Conservation (phyloP, 2,113 vertebrate genomes). For the Cinclus cinclus region DNA sequence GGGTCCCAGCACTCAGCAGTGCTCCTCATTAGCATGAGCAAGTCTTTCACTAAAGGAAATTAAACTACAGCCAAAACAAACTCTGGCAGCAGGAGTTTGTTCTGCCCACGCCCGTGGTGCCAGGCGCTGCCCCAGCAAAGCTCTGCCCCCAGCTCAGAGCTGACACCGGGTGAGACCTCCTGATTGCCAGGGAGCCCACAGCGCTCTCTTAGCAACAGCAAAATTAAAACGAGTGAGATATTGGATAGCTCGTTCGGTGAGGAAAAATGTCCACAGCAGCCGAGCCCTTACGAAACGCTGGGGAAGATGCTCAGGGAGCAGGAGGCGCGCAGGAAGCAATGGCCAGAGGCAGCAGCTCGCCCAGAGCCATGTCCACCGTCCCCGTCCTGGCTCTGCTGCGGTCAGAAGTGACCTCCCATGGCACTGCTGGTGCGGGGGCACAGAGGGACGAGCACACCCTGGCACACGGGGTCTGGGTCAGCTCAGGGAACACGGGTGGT, state of each 20-base stretch:
- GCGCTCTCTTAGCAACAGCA: rapidly evolving
- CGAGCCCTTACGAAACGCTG: rapidly evolving
- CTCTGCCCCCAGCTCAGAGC: not conserved
- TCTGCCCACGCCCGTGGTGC: not conserved
- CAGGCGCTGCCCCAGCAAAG: not conserved
- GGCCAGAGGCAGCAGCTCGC: rapidly evolving
- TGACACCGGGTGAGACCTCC: not conserved
- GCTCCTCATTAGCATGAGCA: not conserved
- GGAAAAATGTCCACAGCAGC: too few species aligned
- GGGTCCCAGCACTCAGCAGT: not conserved
- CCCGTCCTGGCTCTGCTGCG: rapidly evolving
- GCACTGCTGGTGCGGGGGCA: not conserved
- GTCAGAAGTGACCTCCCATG: rapidly evolving
- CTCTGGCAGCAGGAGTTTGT: not conserved
- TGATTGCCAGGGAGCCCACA: rapidly evolving
- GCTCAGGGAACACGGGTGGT: rapidly evolving
- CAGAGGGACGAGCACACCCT: too few species aligned
- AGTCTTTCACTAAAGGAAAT: not conserved
- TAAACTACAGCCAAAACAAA: not conserved
- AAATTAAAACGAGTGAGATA: not conserved
- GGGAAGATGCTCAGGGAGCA: not conserved
- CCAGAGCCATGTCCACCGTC: rapidly evolving
- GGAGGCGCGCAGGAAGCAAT: rapidly evolving
- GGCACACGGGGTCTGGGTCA: not conserved
- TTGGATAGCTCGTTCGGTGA: rapidly evolving